A percentile compares a stretch with the other conserved stretches of the same genome.
phyloP scores from a whole-genome alignment of 2,888 invertebrate genomes.

The Achlya flavicornis region DNA sequence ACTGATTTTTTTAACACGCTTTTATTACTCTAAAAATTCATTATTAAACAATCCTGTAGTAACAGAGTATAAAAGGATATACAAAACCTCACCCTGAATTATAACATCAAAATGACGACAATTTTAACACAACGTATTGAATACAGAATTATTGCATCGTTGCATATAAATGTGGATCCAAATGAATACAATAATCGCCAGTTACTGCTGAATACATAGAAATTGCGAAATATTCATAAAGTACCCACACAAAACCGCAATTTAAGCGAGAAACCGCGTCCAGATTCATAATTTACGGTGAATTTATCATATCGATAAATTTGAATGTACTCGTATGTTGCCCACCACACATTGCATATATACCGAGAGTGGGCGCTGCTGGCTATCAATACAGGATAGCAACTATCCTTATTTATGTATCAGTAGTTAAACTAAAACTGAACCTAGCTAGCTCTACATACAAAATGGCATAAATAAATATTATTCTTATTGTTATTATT shows the following conservation, averaged over 20 bases:
- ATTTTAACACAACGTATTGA: background rate
- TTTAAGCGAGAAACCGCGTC: background rate
- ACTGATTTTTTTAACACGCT: too few relatives aligned
- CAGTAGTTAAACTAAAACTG: too few relatives aligned
- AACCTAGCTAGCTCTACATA: too few relatives aligned
- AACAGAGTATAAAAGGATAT: too few relatives aligned
- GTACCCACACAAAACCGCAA: background rate
- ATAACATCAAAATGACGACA: background rate
- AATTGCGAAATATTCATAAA: background rate
- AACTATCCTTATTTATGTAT: too few relatives aligned
- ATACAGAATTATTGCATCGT: background rate
- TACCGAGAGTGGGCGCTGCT: too few relatives aligned
- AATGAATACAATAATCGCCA: background rate
- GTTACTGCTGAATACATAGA: background rate
- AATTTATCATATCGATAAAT: background rate
- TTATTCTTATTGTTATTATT: too few relatives aligned
- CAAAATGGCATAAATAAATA: too few relatives aligned
- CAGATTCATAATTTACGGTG: background rate
- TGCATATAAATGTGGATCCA: background rate
- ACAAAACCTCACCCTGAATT: background rate
- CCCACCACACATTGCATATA: too few relatives aligned
- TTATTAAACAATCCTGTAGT: too few relatives aligned
- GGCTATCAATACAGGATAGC: too few relatives aligned
- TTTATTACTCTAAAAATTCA: too few relatives aligned
- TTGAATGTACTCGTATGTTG: background rate